Percentiles rank a stretch among this genome's conserved stretches.
Conservation (phyloP, 2,888 invertebrate genomes). For the Lochmaea crataegi region DNA sequence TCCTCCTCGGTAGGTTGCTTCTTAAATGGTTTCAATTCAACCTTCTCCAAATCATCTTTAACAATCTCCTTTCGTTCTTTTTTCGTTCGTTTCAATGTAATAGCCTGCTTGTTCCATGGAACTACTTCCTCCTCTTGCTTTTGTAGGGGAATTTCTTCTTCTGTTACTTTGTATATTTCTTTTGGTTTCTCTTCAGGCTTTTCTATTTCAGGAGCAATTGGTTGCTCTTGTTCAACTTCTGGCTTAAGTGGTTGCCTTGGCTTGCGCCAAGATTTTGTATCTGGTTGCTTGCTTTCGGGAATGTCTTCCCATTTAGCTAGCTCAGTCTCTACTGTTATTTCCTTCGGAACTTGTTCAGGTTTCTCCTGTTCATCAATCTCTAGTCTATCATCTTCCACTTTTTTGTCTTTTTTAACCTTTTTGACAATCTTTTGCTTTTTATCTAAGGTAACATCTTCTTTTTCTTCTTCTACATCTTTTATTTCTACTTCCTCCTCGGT, state of each 20-base stretch:
- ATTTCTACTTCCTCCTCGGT: background rate
- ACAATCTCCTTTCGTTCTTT: constrained; percentile 65
- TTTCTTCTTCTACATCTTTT: background rate
- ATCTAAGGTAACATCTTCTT: constrained; percentile 42
- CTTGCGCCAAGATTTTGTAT: constrained; percentile 58
- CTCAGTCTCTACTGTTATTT: constrained; percentile 26
- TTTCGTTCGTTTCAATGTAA: constrained; percentile 65
- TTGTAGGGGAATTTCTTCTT: constrained; percentile 46
- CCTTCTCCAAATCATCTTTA: constrained; percentile 48
- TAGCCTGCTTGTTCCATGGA: constrained; percentile 74
- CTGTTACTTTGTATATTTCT: constrained; percentile 56
- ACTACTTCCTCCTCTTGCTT: constrained; percentile 39
- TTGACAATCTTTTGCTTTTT: constrained; percentile 64
- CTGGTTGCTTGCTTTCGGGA: constrained; percentile 57
- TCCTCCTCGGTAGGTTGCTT: constrained; percentile 35
- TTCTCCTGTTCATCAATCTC: constrained; percentile 64
- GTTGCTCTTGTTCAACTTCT: constrained; percentile 9
- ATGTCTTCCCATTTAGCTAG: background rate
- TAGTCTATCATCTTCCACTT: constrained; percentile 70
- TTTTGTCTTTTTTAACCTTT: constrained; percentile 61
- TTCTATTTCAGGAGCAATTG: background rate
- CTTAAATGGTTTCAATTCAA: constrained; percentile 47
- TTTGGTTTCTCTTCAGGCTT: background rate
- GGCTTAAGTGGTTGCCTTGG: constrained; percentile 41
- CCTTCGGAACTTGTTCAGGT: background rate